A percentile compares a stretch with the other conserved stretches of the same genome.
These are phyloP conservation scores for Heptranchias perlo DNA, from an alignment of 2,113 vertebrate species.

Conservation along the genomic window DNA sequence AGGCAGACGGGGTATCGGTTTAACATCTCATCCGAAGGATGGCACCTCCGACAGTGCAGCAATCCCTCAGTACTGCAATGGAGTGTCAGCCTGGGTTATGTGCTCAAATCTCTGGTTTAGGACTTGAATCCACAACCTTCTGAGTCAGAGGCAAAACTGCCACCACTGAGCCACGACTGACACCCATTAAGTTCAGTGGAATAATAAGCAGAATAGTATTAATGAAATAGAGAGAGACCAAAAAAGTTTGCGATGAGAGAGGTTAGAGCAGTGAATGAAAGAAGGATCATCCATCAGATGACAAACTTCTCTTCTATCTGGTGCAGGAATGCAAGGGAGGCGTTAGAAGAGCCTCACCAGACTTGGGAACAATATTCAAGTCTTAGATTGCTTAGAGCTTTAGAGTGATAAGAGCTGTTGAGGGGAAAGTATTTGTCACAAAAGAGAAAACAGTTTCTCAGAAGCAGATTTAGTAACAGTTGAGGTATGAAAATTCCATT, in stretches of 20 bases:
- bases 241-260: background rate
- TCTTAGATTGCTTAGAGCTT: background rate
- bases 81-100: too few relatives aligned
- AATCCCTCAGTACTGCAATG: too few relatives aligned
- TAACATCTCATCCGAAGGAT: too few relatives aligned
- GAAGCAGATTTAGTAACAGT: background rate
- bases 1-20: too few relatives aligned
- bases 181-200: too few relatives aligned
- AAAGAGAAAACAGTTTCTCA: background rate
- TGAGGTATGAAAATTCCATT: background rate
- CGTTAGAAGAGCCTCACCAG: background rate
- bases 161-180: too few relatives aligned
- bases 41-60: too few relatives aligned
- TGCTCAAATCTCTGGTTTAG: too few relatives aligned
- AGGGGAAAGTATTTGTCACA: background rate
- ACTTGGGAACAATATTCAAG: background rate
- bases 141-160: too few relatives aligned
- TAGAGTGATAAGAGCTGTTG: background rate
- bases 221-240: background rate
- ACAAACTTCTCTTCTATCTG: background rate
- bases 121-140: too few relatives aligned
- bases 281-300: background rate
- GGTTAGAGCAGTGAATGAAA: background rate
- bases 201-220: background rate
- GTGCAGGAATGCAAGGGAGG: background rate